Evolutionary conservation across 2,797 vertebrate species (phyloP).

Genomic region (Liasis olivaceus): DNA sequence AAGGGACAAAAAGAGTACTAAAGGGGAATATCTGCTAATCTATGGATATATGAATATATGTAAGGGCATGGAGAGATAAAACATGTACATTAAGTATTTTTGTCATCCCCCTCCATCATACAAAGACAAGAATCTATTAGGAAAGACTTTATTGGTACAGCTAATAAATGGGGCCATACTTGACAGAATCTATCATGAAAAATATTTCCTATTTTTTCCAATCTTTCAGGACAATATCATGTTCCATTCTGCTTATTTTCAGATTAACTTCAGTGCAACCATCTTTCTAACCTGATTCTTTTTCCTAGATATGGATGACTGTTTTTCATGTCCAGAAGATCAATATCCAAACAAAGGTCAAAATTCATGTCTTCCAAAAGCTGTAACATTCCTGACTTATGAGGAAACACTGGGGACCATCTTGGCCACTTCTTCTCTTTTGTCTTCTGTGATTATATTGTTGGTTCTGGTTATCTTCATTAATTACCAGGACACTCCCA

Average conservation of each 20-base stretch:
- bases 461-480: background rate
- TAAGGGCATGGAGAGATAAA: no score
- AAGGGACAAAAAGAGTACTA: no score
- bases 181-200: no score
- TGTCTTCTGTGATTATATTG: background rate
- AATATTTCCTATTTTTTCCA: no score
- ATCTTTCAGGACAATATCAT: background rate
- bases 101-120: no score
- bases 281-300: background rate
- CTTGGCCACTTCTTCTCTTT: background rate
- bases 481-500: background rate
- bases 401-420: background rate
- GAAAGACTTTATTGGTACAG: no score
- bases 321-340: background rate
- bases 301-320: background rate
- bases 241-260: no score
- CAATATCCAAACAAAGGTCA: background rate
- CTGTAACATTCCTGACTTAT: background rate
- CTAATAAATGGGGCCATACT: no score
- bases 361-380: background rate
- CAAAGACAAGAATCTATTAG: no score
- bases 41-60: no score
- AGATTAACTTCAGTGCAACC: background rate
- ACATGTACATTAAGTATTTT: no score
- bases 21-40: no score